These are phyloP conservation scores for Tursiops truncatus DNA, from an alignment of 2,113 vertebrate species.

Conservation along the genomic window DNA sequence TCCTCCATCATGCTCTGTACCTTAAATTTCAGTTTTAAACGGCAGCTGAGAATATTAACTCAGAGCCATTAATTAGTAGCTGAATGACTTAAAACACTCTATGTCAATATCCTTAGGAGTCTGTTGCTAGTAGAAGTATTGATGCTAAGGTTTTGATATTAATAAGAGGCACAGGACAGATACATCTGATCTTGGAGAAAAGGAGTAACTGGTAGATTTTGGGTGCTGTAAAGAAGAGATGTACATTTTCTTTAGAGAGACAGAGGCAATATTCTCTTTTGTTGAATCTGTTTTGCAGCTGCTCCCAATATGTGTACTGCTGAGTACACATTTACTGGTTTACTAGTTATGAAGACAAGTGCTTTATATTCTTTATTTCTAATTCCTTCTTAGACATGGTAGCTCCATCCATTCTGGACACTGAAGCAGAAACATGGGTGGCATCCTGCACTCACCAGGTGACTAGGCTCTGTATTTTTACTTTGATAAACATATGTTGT, in stretches of 20 bases:
- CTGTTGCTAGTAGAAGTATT: slow-evolving; percentile 23
- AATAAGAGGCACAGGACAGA: neutral
- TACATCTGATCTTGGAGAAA: neutral
- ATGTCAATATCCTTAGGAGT: neutral
- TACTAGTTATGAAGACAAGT: neutral
- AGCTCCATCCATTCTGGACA: neutral
- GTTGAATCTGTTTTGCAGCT: neutral
- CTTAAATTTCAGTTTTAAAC: slow-evolving; percentile 35
- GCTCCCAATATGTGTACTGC: neutral
- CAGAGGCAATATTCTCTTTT: neutral
- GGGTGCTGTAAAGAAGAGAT: neutral
- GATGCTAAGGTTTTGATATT: neutral
- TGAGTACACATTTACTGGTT: neutral
- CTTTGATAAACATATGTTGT: neutral
- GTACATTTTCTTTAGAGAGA: neutral
- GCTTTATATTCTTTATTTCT: neutral
- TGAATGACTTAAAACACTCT: neutral
- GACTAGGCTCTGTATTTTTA: neutral
- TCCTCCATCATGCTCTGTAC: neutral
- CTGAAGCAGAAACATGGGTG: neutral
- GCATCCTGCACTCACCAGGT: neutral
- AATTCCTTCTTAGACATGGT: neutral
- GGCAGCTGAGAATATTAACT: neutral
- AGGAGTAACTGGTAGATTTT: neutral
- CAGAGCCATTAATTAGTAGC: neutral